phyloP scores from a whole-genome alignment of 2,888 invertebrate genomes.

The Macaria notata region DNA sequence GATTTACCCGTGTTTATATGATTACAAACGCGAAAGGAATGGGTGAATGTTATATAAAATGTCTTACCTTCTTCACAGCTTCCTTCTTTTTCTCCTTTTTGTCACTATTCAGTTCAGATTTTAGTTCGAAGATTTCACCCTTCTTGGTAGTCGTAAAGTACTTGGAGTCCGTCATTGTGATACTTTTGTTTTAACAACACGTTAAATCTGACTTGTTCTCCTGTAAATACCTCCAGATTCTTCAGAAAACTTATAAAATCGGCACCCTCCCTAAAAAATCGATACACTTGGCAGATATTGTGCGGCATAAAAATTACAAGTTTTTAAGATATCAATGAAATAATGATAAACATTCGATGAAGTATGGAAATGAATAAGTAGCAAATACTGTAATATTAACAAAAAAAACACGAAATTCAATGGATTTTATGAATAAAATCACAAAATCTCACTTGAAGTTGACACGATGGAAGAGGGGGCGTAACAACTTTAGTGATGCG shows the following conservation, averaged over 20 bases:
- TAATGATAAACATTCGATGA: too few species aligned
- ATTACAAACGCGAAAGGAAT: too few species aligned
- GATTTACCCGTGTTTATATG: too few species aligned
- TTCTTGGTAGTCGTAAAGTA: constrained; percentile 99
- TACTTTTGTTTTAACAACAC: constrained; percentile 13
- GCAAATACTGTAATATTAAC: too few species aligned
- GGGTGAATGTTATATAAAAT: too few species aligned
- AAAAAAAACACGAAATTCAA: too few species aligned
- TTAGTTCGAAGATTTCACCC: constrained; percentile 99
- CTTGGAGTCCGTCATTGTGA: constrained; percentile 98
- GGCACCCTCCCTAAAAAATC: constrained; percentile 30
- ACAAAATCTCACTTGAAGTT: constrained; percentile 16
- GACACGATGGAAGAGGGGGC: constrained; percentile 31
- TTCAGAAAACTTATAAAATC: constrained; percentile 8
- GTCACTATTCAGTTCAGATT: constrained; percentile 99
- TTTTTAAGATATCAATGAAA: neutral
- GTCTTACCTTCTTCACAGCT: constrained; percentile 97
- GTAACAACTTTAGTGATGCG: constrained; percentile 35
- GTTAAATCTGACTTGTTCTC: constrained; percentile 5
- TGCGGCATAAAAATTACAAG: constrained; percentile 1
- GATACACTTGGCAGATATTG: constrained; percentile 21
- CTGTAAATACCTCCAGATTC: constrained; percentile 9
- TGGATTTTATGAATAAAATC: constrained; percentile 1
- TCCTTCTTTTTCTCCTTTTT: constrained; percentile 99
- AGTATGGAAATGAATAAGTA: too few species aligned